Evolutionary conservation across 2,888 invertebrate genomes (phyloP).

Genomic region (Limulus polyphemus): DNA sequence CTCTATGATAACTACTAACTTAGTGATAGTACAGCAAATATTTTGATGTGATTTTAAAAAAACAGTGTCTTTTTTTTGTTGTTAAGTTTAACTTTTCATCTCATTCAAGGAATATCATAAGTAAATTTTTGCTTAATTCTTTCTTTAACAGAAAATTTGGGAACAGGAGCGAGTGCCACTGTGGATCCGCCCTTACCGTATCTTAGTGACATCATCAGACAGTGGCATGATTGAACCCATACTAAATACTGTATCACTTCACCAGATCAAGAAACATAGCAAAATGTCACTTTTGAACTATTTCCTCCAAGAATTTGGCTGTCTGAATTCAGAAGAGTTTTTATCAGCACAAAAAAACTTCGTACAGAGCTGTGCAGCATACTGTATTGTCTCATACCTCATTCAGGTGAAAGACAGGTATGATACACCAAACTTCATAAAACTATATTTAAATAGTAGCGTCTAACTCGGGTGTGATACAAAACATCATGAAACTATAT

Average conservation of each 20-base stretch:
- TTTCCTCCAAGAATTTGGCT: conserved; percentile 84
- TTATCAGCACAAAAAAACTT: conserved; percentile 89
- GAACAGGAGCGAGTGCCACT: conserved; percentile 66
- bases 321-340: conserved; percentile 67
- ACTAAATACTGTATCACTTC: conserved; percentile 82
- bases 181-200: conserved; percentile 76
- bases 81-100: too few relatives aligned
- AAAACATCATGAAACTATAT: too few relatives aligned
- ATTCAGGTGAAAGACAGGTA: conserved; percentile 96
- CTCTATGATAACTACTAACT: too few relatives aligned
- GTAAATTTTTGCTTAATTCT: too few relatives aligned
- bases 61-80: too few relatives aligned
- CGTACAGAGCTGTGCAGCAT: conserved; percentile 95
- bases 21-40: too few relatives aligned
- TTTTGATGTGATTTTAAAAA: too few relatives aligned
- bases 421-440: conserved; percentile 6
- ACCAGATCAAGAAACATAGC: conserved; percentile 93
- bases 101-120: too few relatives aligned
- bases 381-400: conserved; percentile 91
- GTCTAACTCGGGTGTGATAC: too few relatives aligned
- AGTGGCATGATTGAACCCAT: conserved; percentile 95
- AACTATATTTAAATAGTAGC: too few relatives aligned
- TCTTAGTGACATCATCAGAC: conserved; percentile 85
- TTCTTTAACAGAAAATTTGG: conserved; percentile 55
- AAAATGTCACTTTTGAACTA: conserved; percentile 79